A percentile compares a stretch with the other conserved stretches of the same genome.
phyloP scores from a whole-genome alignment of 2,888 invertebrate genomes.

The Halictus quadricinctus region DNA sequence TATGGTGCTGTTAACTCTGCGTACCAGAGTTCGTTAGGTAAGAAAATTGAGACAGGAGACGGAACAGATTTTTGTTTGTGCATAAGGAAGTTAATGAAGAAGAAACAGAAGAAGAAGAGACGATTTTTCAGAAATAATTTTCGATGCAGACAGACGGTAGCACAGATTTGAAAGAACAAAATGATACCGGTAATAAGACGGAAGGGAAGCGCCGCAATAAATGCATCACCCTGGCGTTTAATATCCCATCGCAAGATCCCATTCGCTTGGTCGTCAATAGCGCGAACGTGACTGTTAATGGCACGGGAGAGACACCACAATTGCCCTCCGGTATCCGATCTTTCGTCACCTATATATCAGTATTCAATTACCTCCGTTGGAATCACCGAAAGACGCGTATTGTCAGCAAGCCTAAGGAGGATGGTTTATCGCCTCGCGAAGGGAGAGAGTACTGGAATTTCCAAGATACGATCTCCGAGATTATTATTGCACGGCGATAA shows the following conservation, averaged over 20 bases:
- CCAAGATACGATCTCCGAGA: slow-evolving; percentile 65
- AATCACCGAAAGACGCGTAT: slow-evolving; percentile 68
- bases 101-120: no score
- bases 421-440: slow-evolving; percentile 66
- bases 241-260: slow-evolving; percentile 26
- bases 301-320: slow-evolving; percentile 29
- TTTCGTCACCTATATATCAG: slow-evolving; percentile 75
- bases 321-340: slow-evolving; percentile 66
- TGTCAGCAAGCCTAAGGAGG: slow-evolving; percentile 62
- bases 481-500: slow-evolving; percentile 43
- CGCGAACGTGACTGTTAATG: slow-evolving; percentile 39
- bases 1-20: neutral
- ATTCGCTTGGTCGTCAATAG: slow-evolving; percentile 24
- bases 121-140: no score
- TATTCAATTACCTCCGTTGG: slow-evolving; percentile 76
- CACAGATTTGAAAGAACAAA: no score
- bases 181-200: neutral
- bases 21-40: no score
- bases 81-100: no score
- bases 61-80: neutral
- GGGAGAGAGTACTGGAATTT: slow-evolving; percentile 58
- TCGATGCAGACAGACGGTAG: no score
- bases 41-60: no score
- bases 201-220: neutral
- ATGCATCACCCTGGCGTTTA: slow-evolving; percentile 18